Percentiles rank a stretch among this genome's conserved stretches.
These are phyloP conservation scores for Cardinalis cardinalis DNA, from an alignment of 2,113 vertebrate genomes.

Conservation along the genomic window DNA sequence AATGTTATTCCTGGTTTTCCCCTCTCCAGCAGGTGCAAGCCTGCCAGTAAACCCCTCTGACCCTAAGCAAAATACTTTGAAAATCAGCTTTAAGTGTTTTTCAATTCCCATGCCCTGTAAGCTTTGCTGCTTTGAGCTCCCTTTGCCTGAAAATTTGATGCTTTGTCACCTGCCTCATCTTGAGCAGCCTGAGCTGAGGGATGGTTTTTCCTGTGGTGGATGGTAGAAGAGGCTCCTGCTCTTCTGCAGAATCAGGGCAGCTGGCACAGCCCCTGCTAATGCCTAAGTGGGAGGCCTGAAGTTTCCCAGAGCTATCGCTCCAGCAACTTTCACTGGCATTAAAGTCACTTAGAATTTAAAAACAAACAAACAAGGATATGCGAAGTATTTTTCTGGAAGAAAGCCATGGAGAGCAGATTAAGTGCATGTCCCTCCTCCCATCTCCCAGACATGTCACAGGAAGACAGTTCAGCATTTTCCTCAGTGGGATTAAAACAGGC, in stretches of 20 bases:
- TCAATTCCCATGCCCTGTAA: neutral
- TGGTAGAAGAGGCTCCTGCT: neutral
- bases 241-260: neutral
- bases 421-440: neutral
- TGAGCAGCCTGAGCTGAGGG: neutral
- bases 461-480: neutral
- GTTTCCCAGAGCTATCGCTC: constrained; percentile 28
- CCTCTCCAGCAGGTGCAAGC: neutral
- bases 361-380: constrained; percentile 52
- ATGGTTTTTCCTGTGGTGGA: neutral
- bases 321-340: constrained; percentile 27
- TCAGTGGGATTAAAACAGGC: neutral
- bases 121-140: neutral
- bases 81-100: neutral
- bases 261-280: neutral
- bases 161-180: neutral
- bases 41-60: neutral
- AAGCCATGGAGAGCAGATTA: neutral
- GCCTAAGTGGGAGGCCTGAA: neutral
- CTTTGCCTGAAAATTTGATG: neutral
- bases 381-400: constrained; percentile 43
- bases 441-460: neutral
- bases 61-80: neutral
- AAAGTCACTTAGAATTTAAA: constrained; percentile 38
- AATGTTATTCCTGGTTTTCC: neutral